Conservation (phyloP, 1,140 invertebrate genomes). For the Myzus persicae region DNA sequence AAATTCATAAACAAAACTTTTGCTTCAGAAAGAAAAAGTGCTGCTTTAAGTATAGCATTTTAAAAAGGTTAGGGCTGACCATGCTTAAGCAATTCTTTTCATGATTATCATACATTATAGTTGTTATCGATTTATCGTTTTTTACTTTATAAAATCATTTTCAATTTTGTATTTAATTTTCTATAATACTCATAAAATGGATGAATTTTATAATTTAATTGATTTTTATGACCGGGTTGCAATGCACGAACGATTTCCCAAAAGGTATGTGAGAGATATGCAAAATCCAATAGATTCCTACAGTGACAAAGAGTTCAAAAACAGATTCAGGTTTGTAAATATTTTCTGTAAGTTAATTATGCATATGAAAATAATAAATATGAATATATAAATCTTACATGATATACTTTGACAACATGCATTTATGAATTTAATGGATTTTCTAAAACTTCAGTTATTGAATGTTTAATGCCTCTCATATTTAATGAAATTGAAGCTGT, state of each 20-base stretch:
- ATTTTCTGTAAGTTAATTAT: neutral
- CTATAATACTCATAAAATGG: conserved; percentile 7
- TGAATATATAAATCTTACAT: no score
- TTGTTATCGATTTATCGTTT: neutral
- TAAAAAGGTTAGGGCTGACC: neutral
- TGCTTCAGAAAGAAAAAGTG: no score
- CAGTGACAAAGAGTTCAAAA: neutral
- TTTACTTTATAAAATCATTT: neutral
- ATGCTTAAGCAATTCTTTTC: conserved; percentile 11
- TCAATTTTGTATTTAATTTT: neutral
- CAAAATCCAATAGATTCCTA: conserved; percentile 16
- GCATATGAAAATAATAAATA: neutral
- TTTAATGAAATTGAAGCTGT: neutral
- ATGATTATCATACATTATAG: neutral
- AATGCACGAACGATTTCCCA: neutral
- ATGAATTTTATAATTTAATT: conserved; percentile 24
- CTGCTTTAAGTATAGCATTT: no score
- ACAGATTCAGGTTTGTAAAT: conserved; percentile 20
- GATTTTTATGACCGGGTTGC: conserved; percentile 22
- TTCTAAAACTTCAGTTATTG: neutral
- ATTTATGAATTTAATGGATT: neutral
- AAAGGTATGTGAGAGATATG: conserved; percentile 17
- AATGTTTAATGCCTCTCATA: conserved; percentile 16
- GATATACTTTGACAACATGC: neutral
- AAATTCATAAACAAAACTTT: no score